Evolutionary conservation across 2,888 invertebrate species (phyloP).

Genomic region (Oscheius myriophilus): DNA sequence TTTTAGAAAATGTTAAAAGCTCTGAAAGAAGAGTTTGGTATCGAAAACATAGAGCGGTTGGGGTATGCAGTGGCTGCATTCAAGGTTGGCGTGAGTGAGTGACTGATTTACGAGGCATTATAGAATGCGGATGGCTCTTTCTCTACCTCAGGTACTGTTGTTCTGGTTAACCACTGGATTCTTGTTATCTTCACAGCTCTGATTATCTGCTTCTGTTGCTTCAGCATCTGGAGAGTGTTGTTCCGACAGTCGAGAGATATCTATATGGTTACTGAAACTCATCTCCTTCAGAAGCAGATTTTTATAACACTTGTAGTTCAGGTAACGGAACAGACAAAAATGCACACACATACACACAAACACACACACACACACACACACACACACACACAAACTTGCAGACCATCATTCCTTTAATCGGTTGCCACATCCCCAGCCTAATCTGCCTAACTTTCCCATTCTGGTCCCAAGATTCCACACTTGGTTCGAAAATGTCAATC

Average conservation of each 20-base stretch:
- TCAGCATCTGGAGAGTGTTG: slow-evolving; percentile 1
- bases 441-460: slow-evolving; percentile 6
- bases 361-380: no score
- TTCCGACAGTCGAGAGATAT: background rate
- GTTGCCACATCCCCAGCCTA: slow-evolving; percentile 1
- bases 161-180: slow-evolving; percentile 1
- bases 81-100: no score
- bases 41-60: no score
- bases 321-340: slow-evolving; percentile 4
- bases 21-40: no score
- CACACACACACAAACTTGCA: no score
- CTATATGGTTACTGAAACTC: background rate
- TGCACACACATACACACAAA: no score
- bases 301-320: slow-evolving; percentile 12
- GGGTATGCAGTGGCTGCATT: no score
- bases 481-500: background rate
- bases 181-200: slow-evolving; percentile 2
- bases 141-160: background rate
- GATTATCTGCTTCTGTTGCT: slow-evolving; percentile 15
- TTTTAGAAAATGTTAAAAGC: no score
- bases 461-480: slow-evolving; percentile 2
- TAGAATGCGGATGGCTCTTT: slow-evolving; percentile 7
- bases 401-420: slow-evolving; percentile 6
- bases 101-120: background rate
- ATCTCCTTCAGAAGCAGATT: background rate